Conservation (phyloP, 1,140 invertebrate species). For the Plectrocnemia conspersa region DNA sequence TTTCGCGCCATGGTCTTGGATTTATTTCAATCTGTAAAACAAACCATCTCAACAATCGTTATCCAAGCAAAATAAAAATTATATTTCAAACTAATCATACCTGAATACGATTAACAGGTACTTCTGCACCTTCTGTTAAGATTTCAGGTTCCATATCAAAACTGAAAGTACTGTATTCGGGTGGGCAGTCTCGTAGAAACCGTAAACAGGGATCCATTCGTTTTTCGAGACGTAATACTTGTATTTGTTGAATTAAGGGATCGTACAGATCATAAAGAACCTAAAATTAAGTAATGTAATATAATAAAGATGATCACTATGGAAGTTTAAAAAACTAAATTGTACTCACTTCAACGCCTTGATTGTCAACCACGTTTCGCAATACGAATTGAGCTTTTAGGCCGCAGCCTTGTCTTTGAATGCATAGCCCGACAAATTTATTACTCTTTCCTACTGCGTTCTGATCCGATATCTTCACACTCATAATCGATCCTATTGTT, state of each 20-base stretch:
- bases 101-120: slow-evolving; percentile 85
- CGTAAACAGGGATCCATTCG: slow-evolving; percentile 84
- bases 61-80: not conserved
- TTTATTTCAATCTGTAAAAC: slow-evolving; percentile 68
- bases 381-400: slow-evolving; percentile 79
- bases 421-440: slow-evolving; percentile 96
- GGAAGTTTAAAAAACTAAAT: not conserved
- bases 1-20: slow-evolving; percentile 77
- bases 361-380: slow-evolving; percentile 88
- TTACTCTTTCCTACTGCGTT: slow-evolving; percentile 81
- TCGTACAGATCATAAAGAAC: slow-evolving; percentile 91
- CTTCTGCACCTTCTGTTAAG: slow-evolving; percentile 65
- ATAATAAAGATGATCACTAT: not conserved
- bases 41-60: not conserved
- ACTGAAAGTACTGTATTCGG: slow-evolving; percentile 90
- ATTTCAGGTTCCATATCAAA: slow-evolving; percentile 86
- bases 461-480: slow-evolving; percentile 84
- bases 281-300: slow-evolving; percentile 47
- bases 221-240: slow-evolving; percentile 88
- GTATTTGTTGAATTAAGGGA: slow-evolving; percentile 84
- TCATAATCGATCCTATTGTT: slow-evolving; percentile 82
- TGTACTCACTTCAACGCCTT: slow-evolving; percentile 70
- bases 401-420: slow-evolving; percentile 74
- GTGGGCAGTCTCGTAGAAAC: slow-evolving; percentile 90
- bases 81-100: slow-evolving; percentile 46